Conservation (phyloP, 1,140 invertebrate species). For the Macrobrachium nipponense region DNA sequence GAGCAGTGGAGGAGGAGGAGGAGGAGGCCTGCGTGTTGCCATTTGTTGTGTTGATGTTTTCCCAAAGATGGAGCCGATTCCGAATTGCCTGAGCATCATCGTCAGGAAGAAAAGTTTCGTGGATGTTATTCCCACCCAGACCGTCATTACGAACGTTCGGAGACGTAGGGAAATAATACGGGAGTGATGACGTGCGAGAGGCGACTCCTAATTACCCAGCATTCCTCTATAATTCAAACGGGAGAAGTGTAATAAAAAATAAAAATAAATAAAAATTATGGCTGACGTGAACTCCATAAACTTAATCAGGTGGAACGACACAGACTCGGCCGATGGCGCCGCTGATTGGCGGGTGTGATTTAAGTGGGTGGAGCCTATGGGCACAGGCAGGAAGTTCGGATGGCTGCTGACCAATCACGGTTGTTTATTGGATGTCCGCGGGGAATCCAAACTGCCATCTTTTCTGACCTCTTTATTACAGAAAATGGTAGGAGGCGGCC, state of each 20-base stretch:
- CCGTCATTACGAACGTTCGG: too few species aligned
- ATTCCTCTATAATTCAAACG: too few species aligned
- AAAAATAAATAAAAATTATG: slow-evolving; percentile 13
- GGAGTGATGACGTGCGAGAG: too few species aligned
- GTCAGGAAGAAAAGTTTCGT: too few species aligned
- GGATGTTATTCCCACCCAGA: too few species aligned
- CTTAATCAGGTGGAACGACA: slow-evolving; percentile 32
- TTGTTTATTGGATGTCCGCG: slow-evolving; percentile 46
- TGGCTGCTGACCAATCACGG: slow-evolving; percentile 56
- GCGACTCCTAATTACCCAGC: too few species aligned
- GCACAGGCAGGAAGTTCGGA: slow-evolving; percentile 45
- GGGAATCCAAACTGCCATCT: slow-evolving; percentile 58
- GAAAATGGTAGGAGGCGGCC: slow-evolving; percentile 48
- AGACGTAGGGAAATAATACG: too few species aligned
- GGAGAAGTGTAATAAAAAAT: slow-evolving; percentile 13
- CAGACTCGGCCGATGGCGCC: slow-evolving; percentile 49
- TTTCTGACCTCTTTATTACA: slow-evolving; percentile 57
- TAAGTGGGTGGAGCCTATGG: slow-evolving; percentile 49
- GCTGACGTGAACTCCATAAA: slow-evolving; percentile 46
- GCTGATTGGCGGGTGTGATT: slow-evolving; percentile 52
- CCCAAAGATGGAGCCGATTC: too few species aligned
- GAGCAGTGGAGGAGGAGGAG: too few species aligned
- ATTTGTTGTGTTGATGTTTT: too few species aligned
- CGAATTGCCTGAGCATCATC: too few species aligned
- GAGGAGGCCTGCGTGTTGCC: too few species aligned